These are phyloP conservation scores for Anodontia alba DNA, from an alignment of 2,888 invertebrate genomes.

Conservation along the genomic window DNA sequence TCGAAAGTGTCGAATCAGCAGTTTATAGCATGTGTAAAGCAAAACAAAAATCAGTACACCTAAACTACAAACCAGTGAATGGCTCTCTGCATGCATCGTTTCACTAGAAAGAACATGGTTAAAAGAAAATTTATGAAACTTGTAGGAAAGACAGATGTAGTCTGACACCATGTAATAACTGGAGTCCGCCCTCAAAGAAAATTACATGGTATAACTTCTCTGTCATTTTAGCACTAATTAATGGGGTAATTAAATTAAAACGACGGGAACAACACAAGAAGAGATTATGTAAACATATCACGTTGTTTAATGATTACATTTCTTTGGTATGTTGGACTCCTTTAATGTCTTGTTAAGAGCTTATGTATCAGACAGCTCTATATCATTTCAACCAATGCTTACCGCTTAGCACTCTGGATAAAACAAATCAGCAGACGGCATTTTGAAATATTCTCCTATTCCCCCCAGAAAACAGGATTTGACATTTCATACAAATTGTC, in stretches of 20 bases:
- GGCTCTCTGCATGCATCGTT: no score
- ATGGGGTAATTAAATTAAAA: constrained; percentile 2
- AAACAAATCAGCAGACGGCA: no score
- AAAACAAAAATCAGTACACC: not conserved
- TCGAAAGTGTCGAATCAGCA: no score
- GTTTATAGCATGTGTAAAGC: no score
- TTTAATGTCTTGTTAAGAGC: not conserved
- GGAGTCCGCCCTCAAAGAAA: constrained; percentile 11
- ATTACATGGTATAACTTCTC: not conserved
- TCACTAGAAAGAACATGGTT: no score
- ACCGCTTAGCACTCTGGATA: no score
- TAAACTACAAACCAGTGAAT: no score
- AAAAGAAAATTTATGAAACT: not conserved
- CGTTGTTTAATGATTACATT: constrained; percentile 10
- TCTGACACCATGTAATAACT: not conserved
- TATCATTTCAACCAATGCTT: not conserved
- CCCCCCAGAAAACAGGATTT: no score
- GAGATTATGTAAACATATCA: constrained; percentile 17
- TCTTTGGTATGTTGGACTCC: not conserved
- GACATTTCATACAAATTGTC: no score
- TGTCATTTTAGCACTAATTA: not conserved
- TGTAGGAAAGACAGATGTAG: not conserved
- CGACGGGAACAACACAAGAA: not conserved
- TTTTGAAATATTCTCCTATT: no score
- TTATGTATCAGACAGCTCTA: not conserved